These are phyloP conservation scores for Cepaea nemoralis DNA, from an alignment of 1,140 invertebrate genomes.

Conservation along the genomic window DNA sequence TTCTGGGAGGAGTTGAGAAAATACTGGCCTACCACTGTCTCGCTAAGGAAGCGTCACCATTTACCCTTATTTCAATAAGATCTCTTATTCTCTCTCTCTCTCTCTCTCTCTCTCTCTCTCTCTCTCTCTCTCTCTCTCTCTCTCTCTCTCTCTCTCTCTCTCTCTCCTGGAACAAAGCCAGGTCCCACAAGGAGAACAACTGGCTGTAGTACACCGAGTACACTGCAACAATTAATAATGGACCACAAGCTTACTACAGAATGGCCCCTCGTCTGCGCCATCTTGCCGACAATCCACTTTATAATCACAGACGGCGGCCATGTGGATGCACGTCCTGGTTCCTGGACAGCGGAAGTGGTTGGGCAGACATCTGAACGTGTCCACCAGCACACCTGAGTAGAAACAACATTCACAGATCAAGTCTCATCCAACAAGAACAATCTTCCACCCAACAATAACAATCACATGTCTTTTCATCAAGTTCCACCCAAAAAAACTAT, in stretches of 20 bases:
- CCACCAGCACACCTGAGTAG: slow-evolving; percentile 41
- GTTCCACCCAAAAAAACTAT: neutral
- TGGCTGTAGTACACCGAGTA: slow-evolving; percentile 50
- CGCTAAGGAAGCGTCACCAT: too few species aligned
- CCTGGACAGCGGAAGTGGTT: slow-evolving; percentile 54
- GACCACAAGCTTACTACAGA: slow-evolving; percentile 52
- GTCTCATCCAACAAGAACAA: neutral
- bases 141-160: slow-evolving; percentile 35
- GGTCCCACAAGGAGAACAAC: slow-evolving; percentile 50
- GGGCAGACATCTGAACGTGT: slow-evolving; percentile 51
- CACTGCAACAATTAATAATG: slow-evolving; percentile 28
- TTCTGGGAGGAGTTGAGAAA: too few species aligned
- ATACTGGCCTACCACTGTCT: too few species aligned
- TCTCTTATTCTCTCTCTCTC: too few species aligned
- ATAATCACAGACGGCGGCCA: slow-evolving; percentile 52
- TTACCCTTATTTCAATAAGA: too few species aligned
- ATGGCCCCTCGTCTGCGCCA: slow-evolving; percentile 52
- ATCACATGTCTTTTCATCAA: neutral
- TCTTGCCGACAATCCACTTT: slow-evolving; percentile 46
- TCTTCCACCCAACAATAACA: neutral
- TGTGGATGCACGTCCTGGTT: slow-evolving; percentile 48
- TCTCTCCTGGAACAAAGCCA: slow-evolving; percentile 48
- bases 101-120: slow-evolving; percentile 46
- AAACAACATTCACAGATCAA: slow-evolving; percentile 39
- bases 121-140: slow-evolving; percentile 51